phyloP scores from a whole-genome alignment of 2,888 invertebrate species.

The Nipponacmea schrenckii region DNA sequence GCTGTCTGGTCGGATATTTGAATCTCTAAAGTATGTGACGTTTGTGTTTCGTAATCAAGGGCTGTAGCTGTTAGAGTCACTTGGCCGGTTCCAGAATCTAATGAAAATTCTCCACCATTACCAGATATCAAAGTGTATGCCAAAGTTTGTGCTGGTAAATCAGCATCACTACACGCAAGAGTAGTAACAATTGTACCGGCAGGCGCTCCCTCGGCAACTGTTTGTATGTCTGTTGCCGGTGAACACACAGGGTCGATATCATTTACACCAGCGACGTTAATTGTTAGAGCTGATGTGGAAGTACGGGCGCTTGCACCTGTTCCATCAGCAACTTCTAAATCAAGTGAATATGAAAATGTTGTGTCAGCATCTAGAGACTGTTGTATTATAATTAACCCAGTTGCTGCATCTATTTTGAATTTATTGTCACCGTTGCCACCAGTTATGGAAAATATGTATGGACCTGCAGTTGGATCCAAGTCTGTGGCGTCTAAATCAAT shows the following conservation, averaged over 20 bases:
- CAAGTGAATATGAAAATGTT: constrained; percentile 35
- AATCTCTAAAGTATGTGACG: constrained; percentile 35
- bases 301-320: constrained; percentile 30
- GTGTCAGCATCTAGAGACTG: constrained; percentile 41
- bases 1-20: constrained; percentile 41
- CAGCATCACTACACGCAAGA: constrained; percentile 23
- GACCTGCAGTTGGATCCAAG: constrained; percentile 37
- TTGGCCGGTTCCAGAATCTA: constrained; percentile 35
- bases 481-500: constrained; percentile 44
- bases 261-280: constrained; percentile 39
- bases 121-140: constrained; percentile 26
- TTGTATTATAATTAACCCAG: constrained; percentile 40
- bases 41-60: constrained; percentile 49
- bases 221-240: constrained; percentile 21
- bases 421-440: constrained; percentile 39
- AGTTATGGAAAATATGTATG: constrained; percentile 41
- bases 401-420: constrained; percentile 42
- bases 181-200: constrained; percentile 21
- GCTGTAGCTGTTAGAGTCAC: constrained; percentile 27
- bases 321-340: constrained; percentile 42
- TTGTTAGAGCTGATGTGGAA: constrained; percentile 32
- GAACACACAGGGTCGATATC: constrained; percentile 44
- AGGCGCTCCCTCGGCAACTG: constrained; percentile 28
- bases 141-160: constrained; percentile 24
- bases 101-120: constrained; percentile 34